phyloP scores from a whole-genome alignment of 2,797 vertebrate species.

The Pseudochirops corinnae region DNA sequence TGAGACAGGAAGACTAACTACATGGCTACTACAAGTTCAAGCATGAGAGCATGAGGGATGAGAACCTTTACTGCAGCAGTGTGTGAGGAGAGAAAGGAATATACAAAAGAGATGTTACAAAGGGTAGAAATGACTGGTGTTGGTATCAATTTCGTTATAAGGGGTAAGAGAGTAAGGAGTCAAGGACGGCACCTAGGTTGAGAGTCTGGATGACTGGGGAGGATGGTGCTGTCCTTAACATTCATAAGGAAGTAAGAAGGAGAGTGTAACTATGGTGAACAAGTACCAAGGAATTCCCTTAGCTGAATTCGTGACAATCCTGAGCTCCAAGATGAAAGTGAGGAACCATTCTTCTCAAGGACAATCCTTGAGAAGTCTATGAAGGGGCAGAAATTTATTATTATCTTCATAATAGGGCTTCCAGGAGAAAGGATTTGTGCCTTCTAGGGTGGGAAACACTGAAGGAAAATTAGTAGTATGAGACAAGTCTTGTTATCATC shows the following conservation, averaged over 20 bases:
- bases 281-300: not conserved
- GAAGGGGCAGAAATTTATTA: not conserved
- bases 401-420: not conserved
- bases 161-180: not conserved
- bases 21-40: not conserved
- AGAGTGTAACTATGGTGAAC: not conserved
- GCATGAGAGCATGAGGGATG: not conserved
- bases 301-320: not conserved
- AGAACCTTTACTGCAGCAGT: not conserved
- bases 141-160: not conserved
- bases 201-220: not conserved
- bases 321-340: not conserved
- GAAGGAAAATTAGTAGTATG: not conserved
- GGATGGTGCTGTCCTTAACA: no score
- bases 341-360: not conserved
- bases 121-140: not conserved
- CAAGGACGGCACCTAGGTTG: not conserved
- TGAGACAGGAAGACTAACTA: not conserved
- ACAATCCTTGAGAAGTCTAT: not conserved
- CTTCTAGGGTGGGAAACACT: not conserved
- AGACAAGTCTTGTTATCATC: not conserved
- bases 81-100: not conserved
- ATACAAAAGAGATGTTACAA: not conserved
- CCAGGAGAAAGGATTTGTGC: not conserved
- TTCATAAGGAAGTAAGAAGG: not conserved